Conservation (phyloP, 2,797 vertebrate species). For the Catamblyrhynchus diadema region DNA sequence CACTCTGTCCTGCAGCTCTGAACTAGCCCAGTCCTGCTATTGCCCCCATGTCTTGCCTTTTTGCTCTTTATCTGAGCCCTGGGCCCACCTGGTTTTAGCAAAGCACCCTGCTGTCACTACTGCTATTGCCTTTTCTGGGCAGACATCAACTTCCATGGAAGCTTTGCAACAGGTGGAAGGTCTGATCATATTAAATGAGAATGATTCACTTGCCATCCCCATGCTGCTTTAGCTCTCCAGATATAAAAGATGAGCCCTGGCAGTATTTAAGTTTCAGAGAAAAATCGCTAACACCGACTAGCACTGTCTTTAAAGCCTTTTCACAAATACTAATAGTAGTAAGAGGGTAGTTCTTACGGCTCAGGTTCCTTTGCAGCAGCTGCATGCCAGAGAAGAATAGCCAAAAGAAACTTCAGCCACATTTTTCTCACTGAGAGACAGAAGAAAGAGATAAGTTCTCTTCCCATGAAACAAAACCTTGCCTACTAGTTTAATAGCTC, state of each 20-base stretch:
- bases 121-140: neutral
- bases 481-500: neutral
- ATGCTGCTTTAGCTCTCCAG: neutral
- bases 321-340: neutral
- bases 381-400: slow-evolving; percentile 17
- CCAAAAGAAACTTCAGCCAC: slow-evolving; percentile 44
- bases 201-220: neutral
- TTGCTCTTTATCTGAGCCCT: neutral
- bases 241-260: neutral
- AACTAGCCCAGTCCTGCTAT: neutral
- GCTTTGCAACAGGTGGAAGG: neutral
- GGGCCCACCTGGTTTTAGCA: neutral
- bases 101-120: neutral
- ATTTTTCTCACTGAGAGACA: slow-evolving; percentile 19
- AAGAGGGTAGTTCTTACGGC: slow-evolving; percentile 53
- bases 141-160: fast-evolving
- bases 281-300: neutral
- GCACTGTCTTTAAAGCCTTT: neutral
- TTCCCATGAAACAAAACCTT: neutral
- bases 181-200: neutral
- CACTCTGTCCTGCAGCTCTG: neutral
- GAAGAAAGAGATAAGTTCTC: neutral
- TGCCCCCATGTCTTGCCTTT: neutral
- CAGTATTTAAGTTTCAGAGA: neutral
- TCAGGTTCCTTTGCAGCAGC: slow-evolving; percentile 42